These are phyloP conservation scores for Pyrochroa serraticornis DNA, from an alignment of 2,888 invertebrate species.

Conservation along the genomic window DNA sequence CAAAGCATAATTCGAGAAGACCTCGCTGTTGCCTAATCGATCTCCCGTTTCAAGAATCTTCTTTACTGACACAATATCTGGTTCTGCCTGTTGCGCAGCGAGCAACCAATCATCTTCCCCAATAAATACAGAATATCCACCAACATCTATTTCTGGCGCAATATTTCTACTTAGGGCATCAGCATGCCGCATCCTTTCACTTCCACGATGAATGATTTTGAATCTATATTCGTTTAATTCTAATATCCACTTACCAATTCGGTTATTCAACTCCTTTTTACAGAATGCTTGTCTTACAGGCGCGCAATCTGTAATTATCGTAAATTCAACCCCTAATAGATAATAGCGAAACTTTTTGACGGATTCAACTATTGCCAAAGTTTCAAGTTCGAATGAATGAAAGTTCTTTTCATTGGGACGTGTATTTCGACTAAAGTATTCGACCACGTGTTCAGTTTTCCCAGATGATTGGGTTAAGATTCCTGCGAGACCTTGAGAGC, in stretches of 20 bases:
- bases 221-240: too few relatives aligned
- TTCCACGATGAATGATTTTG: too few relatives aligned
- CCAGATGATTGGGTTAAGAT: conserved; percentile 26
- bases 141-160: too few relatives aligned
- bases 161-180: too few relatives aligned
- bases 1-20: conserved; percentile 8
- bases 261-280: too few relatives aligned
- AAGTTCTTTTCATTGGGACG: background rate
- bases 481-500: conserved; percentile 30
- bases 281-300: background rate
- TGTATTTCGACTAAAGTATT: background rate
- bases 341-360: too few relatives aligned
- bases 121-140: background rate
- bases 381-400: background rate
- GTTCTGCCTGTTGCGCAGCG: background rate
- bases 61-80: background rate
- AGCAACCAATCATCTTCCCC: conserved; percentile 4
- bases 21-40: background rate
- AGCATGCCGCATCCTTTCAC: too few relatives aligned
- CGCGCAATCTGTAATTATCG: background rate
- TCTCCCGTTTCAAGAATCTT: conserved; percentile 12
- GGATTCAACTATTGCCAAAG: background rate
- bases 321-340: too few relatives aligned
- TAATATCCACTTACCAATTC: too few relatives aligned
- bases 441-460: background rate